Conservation (phyloP, 2,113 vertebrate species). For the Callipepla californica region DNA sequence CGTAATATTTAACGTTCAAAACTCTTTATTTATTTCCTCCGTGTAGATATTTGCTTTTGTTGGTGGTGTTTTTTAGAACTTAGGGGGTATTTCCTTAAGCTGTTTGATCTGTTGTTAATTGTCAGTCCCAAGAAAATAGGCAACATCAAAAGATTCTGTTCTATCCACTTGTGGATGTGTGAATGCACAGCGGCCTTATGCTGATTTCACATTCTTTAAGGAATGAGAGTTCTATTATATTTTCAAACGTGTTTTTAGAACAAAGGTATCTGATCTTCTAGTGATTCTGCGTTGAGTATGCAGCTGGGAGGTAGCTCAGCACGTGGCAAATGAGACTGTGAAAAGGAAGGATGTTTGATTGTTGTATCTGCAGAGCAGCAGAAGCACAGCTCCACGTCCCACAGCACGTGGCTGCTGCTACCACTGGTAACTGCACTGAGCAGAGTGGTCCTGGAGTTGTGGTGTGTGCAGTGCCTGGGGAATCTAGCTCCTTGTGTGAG, state of each 20-base stretch:
- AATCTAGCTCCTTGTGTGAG: neutral
- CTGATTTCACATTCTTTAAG: neutral
- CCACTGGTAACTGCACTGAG: neutral
- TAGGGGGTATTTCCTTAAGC: neutral
- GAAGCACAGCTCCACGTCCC: neutral
- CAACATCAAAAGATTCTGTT: neutral
- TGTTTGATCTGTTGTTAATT: neutral
- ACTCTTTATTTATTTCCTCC: neutral
- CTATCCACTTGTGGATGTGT: neutral
- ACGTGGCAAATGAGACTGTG: neutral
- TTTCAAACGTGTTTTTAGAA: neutral
- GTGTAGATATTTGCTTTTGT: neutral
- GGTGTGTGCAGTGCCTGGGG: accelerated
- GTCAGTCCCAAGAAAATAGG: neutral
- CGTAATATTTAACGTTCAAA: neutral
- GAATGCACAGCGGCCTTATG: neutral
- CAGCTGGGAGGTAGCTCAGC: neutral
- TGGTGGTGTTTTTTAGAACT: neutral
- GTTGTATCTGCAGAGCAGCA: neutral
- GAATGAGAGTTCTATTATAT: neutral
- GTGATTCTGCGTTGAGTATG: neutral
- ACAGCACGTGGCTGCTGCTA: neutral
- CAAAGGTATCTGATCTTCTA: neutral
- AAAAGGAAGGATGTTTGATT: neutral
- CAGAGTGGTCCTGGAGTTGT: neutral